These are phyloP conservation scores for Parotocinclus haroldoi DNA, from an alignment of 2,797 vertebrate species.

Conservation along the genomic window DNA sequence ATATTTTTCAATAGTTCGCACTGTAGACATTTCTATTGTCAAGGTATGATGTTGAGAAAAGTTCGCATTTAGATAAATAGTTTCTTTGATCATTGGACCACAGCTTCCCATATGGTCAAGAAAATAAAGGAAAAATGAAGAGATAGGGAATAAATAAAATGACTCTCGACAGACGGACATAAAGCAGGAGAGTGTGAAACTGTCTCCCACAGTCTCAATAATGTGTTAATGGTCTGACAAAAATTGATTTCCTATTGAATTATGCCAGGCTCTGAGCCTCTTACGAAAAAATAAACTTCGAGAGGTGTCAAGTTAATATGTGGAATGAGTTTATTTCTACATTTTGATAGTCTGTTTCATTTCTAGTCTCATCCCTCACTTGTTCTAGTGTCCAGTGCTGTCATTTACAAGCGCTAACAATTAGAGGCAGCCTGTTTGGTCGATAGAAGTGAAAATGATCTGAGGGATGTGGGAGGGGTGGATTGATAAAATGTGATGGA, in stretches of 20 bases:
- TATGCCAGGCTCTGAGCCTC: slow-evolving; percentile 59
- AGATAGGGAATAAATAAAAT: slow-evolving; percentile 52
- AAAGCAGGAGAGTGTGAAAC: slow-evolving; percentile 44
- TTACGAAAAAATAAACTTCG: slow-evolving; percentile 55
- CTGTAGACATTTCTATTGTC: slow-evolving; percentile 25
- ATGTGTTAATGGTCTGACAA: slow-evolving; percentile 61
- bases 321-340: slow-evolving; percentile 60
- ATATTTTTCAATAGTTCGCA: slow-evolving; percentile 13
- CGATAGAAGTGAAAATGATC: slow-evolving; percentile 56
- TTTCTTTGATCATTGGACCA: slow-evolving; percentile 20
- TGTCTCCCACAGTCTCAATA: slow-evolving; percentile 53
- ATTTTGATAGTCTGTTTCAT: slow-evolving; percentile 60
- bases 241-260: slow-evolving; percentile 75
- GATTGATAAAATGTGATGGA: slow-evolving; percentile 23
- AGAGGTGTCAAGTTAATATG: slow-evolving; percentile 40
- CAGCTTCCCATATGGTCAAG: slow-evolving; percentile 6
- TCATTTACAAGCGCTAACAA: slow-evolving; percentile 51
- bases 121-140: slow-evolving; percentile 49
- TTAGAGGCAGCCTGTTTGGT: slow-evolving; percentile 59
- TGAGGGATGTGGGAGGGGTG: slow-evolving; percentile 33
- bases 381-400: slow-evolving; percentile 40
- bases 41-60: slow-evolving; percentile 6
- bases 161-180: slow-evolving; percentile 54
- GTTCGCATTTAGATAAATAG: slow-evolving; percentile 29
- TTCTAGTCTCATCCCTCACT: slow-evolving; percentile 46